phyloP scores from a whole-genome alignment of 2,797 vertebrate species.

The Trachurus trachurus region DNA sequence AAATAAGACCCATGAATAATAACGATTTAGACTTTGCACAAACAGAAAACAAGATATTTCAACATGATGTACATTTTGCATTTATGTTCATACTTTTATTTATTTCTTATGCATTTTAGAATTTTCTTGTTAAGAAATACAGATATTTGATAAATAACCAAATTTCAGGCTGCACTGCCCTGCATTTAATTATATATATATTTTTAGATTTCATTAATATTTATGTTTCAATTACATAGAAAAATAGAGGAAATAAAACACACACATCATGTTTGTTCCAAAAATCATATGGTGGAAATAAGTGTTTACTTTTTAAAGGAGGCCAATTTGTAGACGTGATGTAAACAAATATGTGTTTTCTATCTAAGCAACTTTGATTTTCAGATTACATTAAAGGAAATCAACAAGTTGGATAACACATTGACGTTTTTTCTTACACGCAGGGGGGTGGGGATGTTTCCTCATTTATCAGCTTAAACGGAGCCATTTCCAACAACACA shows the following conservation, averaged over 20 bases:
- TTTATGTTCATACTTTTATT: background rate
- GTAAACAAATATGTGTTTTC: background rate
- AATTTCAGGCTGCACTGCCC: background rate
- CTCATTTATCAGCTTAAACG: background rate
- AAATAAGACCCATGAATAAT: background rate
- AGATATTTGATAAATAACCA: background rate
- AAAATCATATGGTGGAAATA: too few species aligned
- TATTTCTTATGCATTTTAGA: background rate
- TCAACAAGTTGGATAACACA: background rate
- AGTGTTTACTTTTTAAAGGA: background rate
- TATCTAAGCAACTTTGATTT: too few species aligned
- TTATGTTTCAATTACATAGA: too few species aligned
- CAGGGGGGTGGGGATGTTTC: background rate
- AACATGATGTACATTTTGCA: background rate
- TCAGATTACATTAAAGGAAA: background rate
- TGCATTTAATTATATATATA: too few species aligned
- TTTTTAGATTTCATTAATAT: too few species aligned
- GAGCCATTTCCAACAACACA: conserved; percentile 14
- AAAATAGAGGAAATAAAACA: too few species aligned
- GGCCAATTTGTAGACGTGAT: too few species aligned
- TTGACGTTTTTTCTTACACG: background rate
- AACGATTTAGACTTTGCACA: background rate
- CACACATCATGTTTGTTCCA: too few species aligned
- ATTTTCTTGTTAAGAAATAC: background rate
- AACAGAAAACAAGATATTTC: background rate